Base-by-base conservation (phyloP, 2,797 vertebrate species). In the Catostomus latipinnis region DNA sequence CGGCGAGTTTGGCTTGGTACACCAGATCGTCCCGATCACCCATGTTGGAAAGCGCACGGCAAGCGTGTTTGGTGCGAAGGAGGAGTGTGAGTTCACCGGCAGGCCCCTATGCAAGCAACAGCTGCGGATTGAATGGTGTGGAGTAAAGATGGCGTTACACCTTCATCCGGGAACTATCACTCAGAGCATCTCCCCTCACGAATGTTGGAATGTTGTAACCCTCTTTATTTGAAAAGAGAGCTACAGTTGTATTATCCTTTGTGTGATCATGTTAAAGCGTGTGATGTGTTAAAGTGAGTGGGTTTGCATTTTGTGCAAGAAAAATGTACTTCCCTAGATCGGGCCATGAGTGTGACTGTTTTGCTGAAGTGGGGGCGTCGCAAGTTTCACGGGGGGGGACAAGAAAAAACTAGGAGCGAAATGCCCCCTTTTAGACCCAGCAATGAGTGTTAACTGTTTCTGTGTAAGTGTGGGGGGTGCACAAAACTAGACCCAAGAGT, bases 1-100 rank as follows among this genome's bases (percentile, higher is more conserved):
- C 98, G 87, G 98, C 97, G 80, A 99, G 95, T 91, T 98, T 98
- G 83, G 98, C 98, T 93, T 97, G 95, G 88, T 97, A 99, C 86
- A 99, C 97, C 87, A 94, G 93, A 86, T 97, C 95, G 86, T 97
- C 97, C 94, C 96, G 95, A 83, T 97, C 96, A 92, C 93, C 96
- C 97, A 98, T 98, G 85, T 92, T 93, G 85, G 84, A 84, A 76
- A 62, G 87, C 90, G 92, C 91, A 91, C 53, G 87, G 86, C 90
- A 87, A 90, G 84, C 91, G 93, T 89, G 89, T 88, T 89, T 89
- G 92, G 93, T 91, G 91, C 56, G 91, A 90, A 93, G 88, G 88
- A 54, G 82, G 82, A 71, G 81, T 85, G 87, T 86, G 84, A 87
- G 81, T 88, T 87, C 87, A 76, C 88, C 87, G 85, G 89, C 80